Evolutionary conservation across 2,797 vertebrate species (phyloP).

Genomic region (Melanotaenia maccullochi): DNA sequence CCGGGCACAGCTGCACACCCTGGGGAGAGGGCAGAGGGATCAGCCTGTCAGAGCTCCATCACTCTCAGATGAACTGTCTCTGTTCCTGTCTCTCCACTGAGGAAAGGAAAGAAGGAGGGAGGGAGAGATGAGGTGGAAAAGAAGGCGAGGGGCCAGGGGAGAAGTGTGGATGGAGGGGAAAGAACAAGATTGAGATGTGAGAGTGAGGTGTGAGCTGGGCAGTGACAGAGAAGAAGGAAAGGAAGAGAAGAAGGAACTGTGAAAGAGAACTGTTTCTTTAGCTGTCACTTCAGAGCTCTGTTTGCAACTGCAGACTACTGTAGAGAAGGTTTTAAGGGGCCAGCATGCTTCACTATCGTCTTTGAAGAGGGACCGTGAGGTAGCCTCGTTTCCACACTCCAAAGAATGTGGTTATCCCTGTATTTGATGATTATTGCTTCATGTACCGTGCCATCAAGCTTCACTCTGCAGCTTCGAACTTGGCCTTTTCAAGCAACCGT

Average conservation of each 20-base stretch:
- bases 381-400: too few species aligned
- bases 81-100: constrained; percentile 28
- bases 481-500: not conserved
- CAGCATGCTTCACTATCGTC: not conserved
- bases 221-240: constrained; percentile 42
- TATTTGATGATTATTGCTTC: not conserved
- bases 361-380: not conserved
- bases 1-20: constrained; percentile 74
- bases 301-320: constrained; percentile 25
- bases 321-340: constrained; percentile 22
- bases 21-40: constrained; percentile 72
- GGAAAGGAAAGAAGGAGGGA: constrained; percentile 17
- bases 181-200: constrained; percentile 27
- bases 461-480: not conserved
- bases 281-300: constrained; percentile 4
- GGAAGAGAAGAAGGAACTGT: constrained; percentile 31
- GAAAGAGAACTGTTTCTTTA: constrained; percentile 35
- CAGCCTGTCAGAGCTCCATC: constrained; percentile 71
- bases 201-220: constrained; percentile 51
- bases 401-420: constrained; percentile 2
- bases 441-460: not conserved
- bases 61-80: constrained; percentile 61
- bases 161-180: constrained; percentile 10
- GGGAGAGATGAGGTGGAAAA: constrained; percentile 40
- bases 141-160: constrained; percentile 31